These are phyloP conservation scores for Trachelus troglodyta DNA, from an alignment of 2,888 invertebrate species.

Conservation along the genomic window DNA sequence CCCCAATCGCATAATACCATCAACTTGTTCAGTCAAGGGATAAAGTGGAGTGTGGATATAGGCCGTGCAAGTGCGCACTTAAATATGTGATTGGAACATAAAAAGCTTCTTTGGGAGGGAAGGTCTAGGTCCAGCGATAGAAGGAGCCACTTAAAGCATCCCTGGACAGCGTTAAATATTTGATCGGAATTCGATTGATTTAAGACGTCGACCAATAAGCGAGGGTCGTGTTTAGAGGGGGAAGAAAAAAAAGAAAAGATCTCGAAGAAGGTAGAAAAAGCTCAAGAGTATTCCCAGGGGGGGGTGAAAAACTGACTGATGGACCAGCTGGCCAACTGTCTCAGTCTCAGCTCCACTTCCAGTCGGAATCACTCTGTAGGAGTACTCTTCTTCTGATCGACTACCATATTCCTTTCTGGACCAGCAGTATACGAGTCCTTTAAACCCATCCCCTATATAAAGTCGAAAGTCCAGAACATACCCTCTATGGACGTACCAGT, in stretches of 20 bases:
- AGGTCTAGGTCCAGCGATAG: conserved; percentile 23
- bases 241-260: conserved; percentile 22
- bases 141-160: conserved; percentile 47
- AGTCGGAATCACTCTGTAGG: not conserved
- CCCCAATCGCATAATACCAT: not conserved
- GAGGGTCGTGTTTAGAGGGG: conserved; percentile 21
- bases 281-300: conserved; percentile 54
- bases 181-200: conserved; percentile 62
- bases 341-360: conserved; percentile 44
- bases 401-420: conserved; percentile 12
- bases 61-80: conserved; percentile 22
- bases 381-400: conserved; percentile 23
- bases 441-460: conserved; percentile 39
- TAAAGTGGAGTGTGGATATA: not conserved
- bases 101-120: conserved; percentile 44
- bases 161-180: conserved; percentile 61
- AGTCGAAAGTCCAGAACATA: not conserved
- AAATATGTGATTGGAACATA: conserved; percentile 47
- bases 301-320: conserved; percentile 45
- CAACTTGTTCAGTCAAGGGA: not conserved
- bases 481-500: not conserved
- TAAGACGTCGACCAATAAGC: conserved; percentile 51
- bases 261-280: conserved; percentile 23
- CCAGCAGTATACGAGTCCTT: conserved; percentile 38
- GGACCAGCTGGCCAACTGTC: conserved; percentile 57